Evolutionary conservation across 2,113 vertebrate genomes (phyloP).

Genomic region (Tenrec ecaudatus): DNA sequence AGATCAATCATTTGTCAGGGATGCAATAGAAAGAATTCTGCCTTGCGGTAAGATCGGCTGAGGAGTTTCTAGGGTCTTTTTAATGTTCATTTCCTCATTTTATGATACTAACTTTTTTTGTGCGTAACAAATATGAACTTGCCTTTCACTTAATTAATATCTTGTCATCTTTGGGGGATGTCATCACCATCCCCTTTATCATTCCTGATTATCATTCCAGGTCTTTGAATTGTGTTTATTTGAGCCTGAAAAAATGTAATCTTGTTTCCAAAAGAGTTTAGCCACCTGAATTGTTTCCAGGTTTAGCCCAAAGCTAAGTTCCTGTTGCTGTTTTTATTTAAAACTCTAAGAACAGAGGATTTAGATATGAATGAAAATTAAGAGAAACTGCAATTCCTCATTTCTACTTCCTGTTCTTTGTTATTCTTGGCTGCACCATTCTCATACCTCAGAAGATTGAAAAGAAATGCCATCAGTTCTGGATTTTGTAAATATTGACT

Average conservation of each 20-base stretch:
- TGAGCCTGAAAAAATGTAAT: constrained; percentile 51
- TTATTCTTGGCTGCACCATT: constrained; percentile 66
- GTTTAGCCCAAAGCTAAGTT: constrained; percentile 57
- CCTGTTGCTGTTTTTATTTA: constrained; percentile 65
- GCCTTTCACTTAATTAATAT: neutral
- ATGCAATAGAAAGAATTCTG: neutral
- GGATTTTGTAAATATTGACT: constrained; percentile 62
- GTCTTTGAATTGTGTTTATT: constrained; percentile 28
- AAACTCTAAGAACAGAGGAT: constrained; percentile 60
- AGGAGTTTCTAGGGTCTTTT: neutral
- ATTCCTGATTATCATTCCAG: neutral
- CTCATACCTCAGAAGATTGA: neutral
- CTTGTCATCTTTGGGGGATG: neutral
- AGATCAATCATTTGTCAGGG: neutral
- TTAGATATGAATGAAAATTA: constrained; percentile 58
- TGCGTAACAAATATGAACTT: neutral
- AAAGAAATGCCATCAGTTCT: constrained; percentile 2
- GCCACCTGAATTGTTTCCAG: constrained; percentile 33
- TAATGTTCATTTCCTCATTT: neutral
- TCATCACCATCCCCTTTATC: neutral
- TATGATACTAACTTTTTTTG: neutral
- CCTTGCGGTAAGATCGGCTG: neutral
- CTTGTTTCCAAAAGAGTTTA: constrained; percentile 40
- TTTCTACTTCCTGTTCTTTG: constrained; percentile 50
- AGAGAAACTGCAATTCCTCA: constrained; percentile 51